Evolutionary conservation across 2,888 invertebrate genomes (phyloP), one percentile per base, ranked within the genome.

Genomic region (Nomada fucata): DNA sequence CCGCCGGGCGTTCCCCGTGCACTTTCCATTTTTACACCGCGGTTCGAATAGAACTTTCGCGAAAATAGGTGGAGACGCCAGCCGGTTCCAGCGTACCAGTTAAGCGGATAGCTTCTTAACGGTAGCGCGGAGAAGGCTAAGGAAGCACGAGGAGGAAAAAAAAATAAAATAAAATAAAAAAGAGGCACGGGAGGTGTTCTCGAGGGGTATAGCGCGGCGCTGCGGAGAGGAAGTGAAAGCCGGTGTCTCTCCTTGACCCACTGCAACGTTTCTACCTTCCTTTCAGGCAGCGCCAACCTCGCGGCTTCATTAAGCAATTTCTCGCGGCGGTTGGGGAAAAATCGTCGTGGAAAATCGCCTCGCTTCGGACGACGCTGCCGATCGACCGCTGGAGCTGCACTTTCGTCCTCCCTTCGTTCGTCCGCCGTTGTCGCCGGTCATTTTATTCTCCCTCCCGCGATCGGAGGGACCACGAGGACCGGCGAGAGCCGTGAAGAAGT

Each of bases 231-330:
- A 93, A 93, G 93, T 93, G 93, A 94, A 94, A 93, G 93, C 93
- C 91, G 86, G 89, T 89, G 89, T 92, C 93, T 93, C 93, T 93
- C 93, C 94, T 93, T 93, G 93, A 93, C 93, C 93, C 94, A 93
- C 93, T 93, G 93, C 92, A 93, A 92, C 91, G 92, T 92, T 93
- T 93, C 93, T 93, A 93, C 92, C 93, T 93, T 93, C 93, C 92
- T 93, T 93, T 92, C 92, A 92, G 91, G 91, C 90, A 91, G 90
- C 89, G 90, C 91, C 90, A 89, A 89, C 86, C 84, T 83, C 85
- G 85, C 92, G 90, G 91, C 91, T 93, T 93, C 93, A 93, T 93
- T 93, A 92, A 93, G 93, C 93, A 93, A 93, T 93, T 92, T 91
- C 92, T 91, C 87, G 88, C 72, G 61, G 80, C 78, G 55, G 63